Base-by-base conservation (phyloP, 2,888 invertebrate genomes). In the Drepana falcataria region DNA sequence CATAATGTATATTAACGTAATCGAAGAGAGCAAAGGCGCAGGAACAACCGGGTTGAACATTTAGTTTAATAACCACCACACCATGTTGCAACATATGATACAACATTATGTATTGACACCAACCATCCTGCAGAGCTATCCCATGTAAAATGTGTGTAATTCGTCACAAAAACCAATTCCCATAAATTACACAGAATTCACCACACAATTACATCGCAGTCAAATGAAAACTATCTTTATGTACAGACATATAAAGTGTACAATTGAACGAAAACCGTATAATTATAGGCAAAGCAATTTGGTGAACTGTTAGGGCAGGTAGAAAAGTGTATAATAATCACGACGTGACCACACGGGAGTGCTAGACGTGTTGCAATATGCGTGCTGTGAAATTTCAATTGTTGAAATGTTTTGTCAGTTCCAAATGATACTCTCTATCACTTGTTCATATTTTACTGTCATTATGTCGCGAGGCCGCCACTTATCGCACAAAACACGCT, bases 101-200 rank as follows among this genome's bases (percentile, higher is more conserved):
- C 21, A 21, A 21, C 21, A 21, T 21, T 21, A 21, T 21, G 21
- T 21, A 21, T 21, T 21, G 21, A 21, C 51, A 55, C 55, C 58
- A 73, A 71, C 64, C 67, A 57, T 64, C 55, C 47, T 57, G 40
- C 55, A 53, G 21, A 21, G 53, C 51, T 58, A 61, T 59, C 58
- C 61, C 59, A 61, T 60, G 65, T 65, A 64, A 65, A 67, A 63
- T 64, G 61, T 56, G 40, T 55, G 49, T 52, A 66, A 70, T 71
- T 68, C 70, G 66, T 66, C 66, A 71, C 61, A 59, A 44, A 56
- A 64, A 63, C 55, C 58, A 53, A 57, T 56, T 65, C 59, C 63
- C 62, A 65, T 62, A 69, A 61, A 68, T 66, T 65, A 69, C 63
- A 59, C 61, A 54, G 64, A 68, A 68, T 68, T 69, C 64, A 58